Conservation (phyloP, 2,888 invertebrate genomes). For the Drosophila falleni region DNA sequence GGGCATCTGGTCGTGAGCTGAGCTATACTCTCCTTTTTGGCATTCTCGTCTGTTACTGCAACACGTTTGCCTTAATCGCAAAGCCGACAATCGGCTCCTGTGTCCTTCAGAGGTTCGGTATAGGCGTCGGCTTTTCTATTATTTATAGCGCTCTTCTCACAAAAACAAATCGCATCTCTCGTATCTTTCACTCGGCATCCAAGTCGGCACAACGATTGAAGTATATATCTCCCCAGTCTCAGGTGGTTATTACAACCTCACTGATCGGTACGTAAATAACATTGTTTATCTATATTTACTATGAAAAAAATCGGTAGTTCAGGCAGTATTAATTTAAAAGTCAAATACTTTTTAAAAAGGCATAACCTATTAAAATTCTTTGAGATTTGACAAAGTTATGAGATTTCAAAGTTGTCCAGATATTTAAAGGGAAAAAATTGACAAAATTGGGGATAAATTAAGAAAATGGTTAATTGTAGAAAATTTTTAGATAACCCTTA, state of each 20-base stretch:
- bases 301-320: too few relatives aligned
- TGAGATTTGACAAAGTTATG: too few relatives aligned
- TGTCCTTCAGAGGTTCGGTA: slow-evolving; percentile 88
- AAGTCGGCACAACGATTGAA: slow-evolving; percentile 90
- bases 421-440: too few relatives aligned
- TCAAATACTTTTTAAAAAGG: too few relatives aligned
- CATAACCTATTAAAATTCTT: too few relatives aligned
- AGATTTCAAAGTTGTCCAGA: too few relatives aligned
- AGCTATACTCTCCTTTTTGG: slow-evolving; percentile 91
- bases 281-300: not conserved
- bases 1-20: slow-evolving; percentile 92
- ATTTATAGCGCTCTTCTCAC: slow-evolving; percentile 92
- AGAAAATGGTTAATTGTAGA: too few relatives aligned
- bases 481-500: too few relatives aligned
- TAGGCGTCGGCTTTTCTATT: slow-evolving; percentile 90
- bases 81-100: slow-evolving; percentile 89
- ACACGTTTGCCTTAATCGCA: slow-evolving; percentile 90
- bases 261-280: slow-evolving; percentile 85
- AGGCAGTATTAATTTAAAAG: too few relatives aligned
- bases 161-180: slow-evolving; percentile 91
- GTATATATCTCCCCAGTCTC: slow-evolving; percentile 91
- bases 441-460: too few relatives aligned
- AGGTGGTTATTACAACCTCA: slow-evolving; percentile 88
- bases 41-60: slow-evolving; percentile 89
- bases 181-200: slow-evolving; percentile 90